These are phyloP conservation scores for Creontiades dilutus DNA, from an alignment of 2,888 invertebrate genomes.

Conservation along the genomic window DNA sequence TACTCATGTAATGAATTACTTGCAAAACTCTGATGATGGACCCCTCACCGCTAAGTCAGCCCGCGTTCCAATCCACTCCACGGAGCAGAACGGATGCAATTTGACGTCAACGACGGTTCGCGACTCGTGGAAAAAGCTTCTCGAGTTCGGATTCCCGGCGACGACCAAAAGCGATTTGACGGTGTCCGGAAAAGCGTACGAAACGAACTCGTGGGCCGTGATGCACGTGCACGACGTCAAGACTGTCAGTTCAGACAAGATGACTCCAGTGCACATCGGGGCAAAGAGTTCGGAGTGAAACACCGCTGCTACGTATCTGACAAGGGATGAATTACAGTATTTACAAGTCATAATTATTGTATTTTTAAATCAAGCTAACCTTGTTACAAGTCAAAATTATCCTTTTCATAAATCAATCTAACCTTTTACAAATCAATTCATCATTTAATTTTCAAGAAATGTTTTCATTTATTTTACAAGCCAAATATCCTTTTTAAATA, in stretches of 20 bases:
- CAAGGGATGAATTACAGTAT: no score
- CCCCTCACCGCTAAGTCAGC: constrained; percentile 8
- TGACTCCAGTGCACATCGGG: not conserved
- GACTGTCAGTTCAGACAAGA: not conserved
- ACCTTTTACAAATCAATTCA: no score
- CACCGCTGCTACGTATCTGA: constrained; percentile 2
- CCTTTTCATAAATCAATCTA: no score
- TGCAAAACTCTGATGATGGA: no score
- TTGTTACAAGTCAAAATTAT: no score
- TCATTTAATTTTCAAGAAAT: no score
- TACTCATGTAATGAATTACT: no score
- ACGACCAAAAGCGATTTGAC: not conserved
- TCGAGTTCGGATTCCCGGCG: not conserved
- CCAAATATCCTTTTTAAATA: no score
- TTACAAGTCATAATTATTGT: no score
- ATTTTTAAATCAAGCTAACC: no score
- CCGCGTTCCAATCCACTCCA: not conserved
- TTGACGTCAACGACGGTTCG: not conserved
- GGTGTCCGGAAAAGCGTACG: constrained; percentile 12
- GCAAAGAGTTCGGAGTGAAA: not conserved
- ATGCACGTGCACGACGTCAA: constrained; percentile 16
- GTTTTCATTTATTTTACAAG: no score
- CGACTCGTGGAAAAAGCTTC: not conserved
- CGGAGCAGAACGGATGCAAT: not conserved
- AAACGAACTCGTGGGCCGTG: not conserved